Conservation (phyloP, 2,797 vertebrate species). For the Taenioides sp. region DNA sequence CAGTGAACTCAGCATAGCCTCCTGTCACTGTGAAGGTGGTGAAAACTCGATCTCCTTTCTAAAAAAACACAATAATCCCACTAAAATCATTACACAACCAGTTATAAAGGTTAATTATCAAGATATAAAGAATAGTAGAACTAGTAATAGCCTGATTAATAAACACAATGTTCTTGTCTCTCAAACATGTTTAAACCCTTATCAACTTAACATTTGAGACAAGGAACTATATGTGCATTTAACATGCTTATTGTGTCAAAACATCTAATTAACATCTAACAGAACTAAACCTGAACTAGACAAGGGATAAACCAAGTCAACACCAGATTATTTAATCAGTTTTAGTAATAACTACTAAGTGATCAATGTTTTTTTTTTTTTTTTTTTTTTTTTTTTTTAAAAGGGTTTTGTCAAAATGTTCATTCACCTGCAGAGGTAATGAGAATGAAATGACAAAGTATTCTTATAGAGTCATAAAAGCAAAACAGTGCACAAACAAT, state of each 20-base stretch:
- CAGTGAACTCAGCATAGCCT: conserved; percentile 87
- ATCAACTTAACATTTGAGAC: too few species aligned
- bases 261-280: too few species aligned
- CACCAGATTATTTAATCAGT: too few species aligned
- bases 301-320: too few species aligned
- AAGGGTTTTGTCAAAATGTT: neutral
- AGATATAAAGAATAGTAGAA: too few species aligned
- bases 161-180: neutral
- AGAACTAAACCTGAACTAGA: too few species aligned
- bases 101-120: neutral
- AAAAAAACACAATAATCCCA: conserved; percentile 19
- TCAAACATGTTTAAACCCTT: neutral
- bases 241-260: too few species aligned
- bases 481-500: neutral
- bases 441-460: neutral
- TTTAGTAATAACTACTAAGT: too few species aligned
- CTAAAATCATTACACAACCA: neutral
- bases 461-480: neutral
- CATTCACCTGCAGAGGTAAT: neutral
- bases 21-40: conserved; percentile 79
- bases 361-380: too few species aligned
- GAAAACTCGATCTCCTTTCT: conserved; percentile 93
- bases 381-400: too few species aligned
- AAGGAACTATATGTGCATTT: too few species aligned
- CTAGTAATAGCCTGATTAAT: neutral